Conservation (phyloP, 2,888 invertebrate species). For the Allolobophora icterica region DNA sequence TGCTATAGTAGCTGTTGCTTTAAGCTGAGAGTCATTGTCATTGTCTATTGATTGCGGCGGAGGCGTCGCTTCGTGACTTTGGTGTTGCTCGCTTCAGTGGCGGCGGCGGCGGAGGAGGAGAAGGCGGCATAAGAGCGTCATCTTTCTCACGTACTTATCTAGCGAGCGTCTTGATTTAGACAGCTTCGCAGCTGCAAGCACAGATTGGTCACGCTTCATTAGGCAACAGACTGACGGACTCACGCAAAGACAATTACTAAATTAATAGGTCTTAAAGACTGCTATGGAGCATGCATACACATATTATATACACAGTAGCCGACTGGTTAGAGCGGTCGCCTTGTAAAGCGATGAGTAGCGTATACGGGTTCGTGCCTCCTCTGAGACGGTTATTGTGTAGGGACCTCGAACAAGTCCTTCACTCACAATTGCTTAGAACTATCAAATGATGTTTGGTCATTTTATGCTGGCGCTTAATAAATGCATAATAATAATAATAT, state of each 20-base stretch:
- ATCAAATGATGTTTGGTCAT: no score
- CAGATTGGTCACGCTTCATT: slow-evolving; percentile 14
- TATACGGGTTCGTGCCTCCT: no score
- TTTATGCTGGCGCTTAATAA: no score
- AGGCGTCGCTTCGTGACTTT: no score
- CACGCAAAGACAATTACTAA: neutral
- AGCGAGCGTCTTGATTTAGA: neutral
- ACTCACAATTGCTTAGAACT: no score
- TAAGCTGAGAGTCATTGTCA: neutral
- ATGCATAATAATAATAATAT: no score
- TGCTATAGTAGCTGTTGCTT: no score
- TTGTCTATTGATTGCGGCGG: neutral
- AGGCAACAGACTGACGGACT: neutral
- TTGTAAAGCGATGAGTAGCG: no score
- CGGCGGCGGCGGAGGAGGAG: neutral
- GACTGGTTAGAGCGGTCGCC: no score
- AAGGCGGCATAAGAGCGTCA: neutral
- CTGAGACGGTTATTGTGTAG: no score
- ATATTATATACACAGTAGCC: neutral
- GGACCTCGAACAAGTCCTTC: no score
- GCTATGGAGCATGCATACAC: neutral
- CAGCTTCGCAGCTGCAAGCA: slow-evolving; percentile 14
- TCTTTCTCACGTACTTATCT: slow-evolving; percentile 4
- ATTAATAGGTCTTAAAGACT: neutral
- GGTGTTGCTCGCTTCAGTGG: neutral